Evolutionary conservation across 2,113 vertebrate species (phyloP), one percentile per base, ranked within the genome.

Genomic region (Guaruba guarouba): DNA sequence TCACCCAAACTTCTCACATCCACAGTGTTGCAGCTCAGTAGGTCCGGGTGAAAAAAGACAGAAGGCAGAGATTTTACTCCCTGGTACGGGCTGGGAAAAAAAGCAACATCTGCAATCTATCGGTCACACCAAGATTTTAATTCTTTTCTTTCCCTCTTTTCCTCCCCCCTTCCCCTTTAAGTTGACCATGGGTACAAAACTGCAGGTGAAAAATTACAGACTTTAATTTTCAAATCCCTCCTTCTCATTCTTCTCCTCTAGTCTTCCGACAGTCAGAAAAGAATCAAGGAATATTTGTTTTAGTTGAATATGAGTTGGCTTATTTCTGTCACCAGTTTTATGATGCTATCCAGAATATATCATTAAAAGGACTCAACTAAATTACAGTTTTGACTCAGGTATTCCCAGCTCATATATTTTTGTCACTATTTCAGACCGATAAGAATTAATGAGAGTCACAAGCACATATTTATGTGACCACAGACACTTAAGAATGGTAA

Each of bases 321-420:
- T 90, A 93, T 70, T 97, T 95, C 96, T 95, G 95, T 96, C 93
- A 95, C 87, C 95, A 96, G 93, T 93, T 97, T 81, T 57, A 78
- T 95, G 94, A 97, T 95, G 69, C 76, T 97, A 90, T 94, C 95
- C 95, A 97, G 95, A 97, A 95, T 78, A 73, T 86, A 94, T 93
- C 93, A 92, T 95, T 96, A 95, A 92, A 96, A 94, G 89, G 82
- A 93, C 87, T 82, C 79, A 74, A 81, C 71, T 92, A 96, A 96
- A 97, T 97, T 96, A 92, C 68, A 93, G 71, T 95, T 95, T 96
- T 48, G 8, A 97, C 85, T 95, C 82, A 90, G 81, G 79, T 93
- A 95, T 94, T 96, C 95, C 94, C 96, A 96, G 96, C 94, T 96
- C 90, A 92, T 96, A 96, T 96, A 96, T 96, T 97, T 95, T 95